Percentiles rank a stretch among this genome's conserved stretches.
Evolutionary conservation across 2,888 invertebrate genomes (phyloP).

Genomic region (Melieria picta): DNA sequence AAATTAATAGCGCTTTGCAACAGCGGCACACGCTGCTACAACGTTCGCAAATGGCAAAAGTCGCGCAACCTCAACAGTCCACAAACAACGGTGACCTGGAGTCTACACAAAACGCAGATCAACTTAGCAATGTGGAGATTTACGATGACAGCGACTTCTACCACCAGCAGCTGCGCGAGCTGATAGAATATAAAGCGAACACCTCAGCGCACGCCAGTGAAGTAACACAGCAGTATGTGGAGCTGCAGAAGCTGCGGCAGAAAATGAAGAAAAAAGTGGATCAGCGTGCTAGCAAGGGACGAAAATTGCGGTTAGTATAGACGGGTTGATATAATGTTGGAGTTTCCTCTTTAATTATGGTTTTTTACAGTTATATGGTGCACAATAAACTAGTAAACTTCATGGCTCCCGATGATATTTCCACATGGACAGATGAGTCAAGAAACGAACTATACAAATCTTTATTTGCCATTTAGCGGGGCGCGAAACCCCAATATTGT

Average conservation of each 20-base stretch:
- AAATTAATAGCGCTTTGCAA: constrained; percentile 85
- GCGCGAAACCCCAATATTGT: no score
- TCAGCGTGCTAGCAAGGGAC: constrained; percentile 92
- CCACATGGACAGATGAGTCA: constrained; percentile 80
- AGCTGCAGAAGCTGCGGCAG: constrained; percentile 88
- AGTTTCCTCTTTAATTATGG: constrained; percentile 6
- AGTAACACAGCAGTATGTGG: constrained; percentile 89
- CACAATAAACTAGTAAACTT: constrained; percentile 89
- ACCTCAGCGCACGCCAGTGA: constrained; percentile 86
- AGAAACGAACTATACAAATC: constrained; percentile 84
- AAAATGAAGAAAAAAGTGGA: constrained; percentile 95
- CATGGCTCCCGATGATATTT: constrained; percentile 82
- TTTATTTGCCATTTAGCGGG: constrained; percentile 71
- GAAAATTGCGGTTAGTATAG: constrained; percentile 75
- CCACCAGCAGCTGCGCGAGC: constrained; percentile 88
- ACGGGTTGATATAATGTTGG: not conserved
- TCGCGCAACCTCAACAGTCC: constrained; percentile 58
- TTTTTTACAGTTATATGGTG: constrained; percentile 72
- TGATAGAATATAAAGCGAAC: constrained; percentile 91
- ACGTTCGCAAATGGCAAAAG: constrained; percentile 66
- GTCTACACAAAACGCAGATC: constrained; percentile 59
- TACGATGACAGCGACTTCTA: constrained; percentile 99
- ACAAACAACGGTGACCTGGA: constrained; percentile 35
- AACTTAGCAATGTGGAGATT: constrained; percentile 80
- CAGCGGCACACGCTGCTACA: constrained; percentile 81